Evolutionary conservation across 2,888 invertebrate genomes (phyloP), one percentile per base, ranked within the genome.

Genomic region (Ceriagrion tenellum): DNA sequence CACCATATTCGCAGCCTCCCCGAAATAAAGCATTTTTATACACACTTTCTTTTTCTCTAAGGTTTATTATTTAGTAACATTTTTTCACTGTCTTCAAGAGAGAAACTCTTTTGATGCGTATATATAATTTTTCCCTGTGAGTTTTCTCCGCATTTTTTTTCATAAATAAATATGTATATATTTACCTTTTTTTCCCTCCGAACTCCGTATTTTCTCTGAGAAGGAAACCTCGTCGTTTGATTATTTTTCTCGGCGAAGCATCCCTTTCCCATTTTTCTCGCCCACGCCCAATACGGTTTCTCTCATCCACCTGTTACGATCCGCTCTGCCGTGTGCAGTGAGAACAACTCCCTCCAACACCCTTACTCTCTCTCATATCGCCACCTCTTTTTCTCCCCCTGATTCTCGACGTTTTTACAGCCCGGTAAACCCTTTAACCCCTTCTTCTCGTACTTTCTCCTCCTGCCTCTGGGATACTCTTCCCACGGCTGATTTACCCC

Each of bases 241-340:
- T 35, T 81, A 35, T 30, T 81, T 81, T 35, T 16, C 81, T 35
- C 35, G 2, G 18, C 26, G 26, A 23, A 26, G 26, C 35, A 63
- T 35, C 63, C 59, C 63, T 63, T 30, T 91, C 59, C 40, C 30
- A 40, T 10, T 56, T 90, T 90, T 55, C 56, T n/a, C 55, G 1
- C 59, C 59, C 47, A 35, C 16, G 63, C 26, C 63, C 91, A 91
- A 91, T 63, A 91, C 91, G 56, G 63, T 63, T 59, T 91, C 30
- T n/a, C 63, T 90, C 63, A 91, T 91, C 63, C 91, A 91, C 91
- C 91, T 91, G 91, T 91, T 91, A 91, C 91, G 91, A 91, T 40
- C 81, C 91, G 55, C 47, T 40, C 81, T 59, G 55, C 63, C 59
- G 63, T 63, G 13, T 91, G 91, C 91, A 55, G 63, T 35, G 91